Percentiles rank a stretch among this genome's conserved stretches.
Evolutionary conservation across 2,888 invertebrate genomes (phyloP).

Genomic region (Hipparchia sbordonii): DNA sequence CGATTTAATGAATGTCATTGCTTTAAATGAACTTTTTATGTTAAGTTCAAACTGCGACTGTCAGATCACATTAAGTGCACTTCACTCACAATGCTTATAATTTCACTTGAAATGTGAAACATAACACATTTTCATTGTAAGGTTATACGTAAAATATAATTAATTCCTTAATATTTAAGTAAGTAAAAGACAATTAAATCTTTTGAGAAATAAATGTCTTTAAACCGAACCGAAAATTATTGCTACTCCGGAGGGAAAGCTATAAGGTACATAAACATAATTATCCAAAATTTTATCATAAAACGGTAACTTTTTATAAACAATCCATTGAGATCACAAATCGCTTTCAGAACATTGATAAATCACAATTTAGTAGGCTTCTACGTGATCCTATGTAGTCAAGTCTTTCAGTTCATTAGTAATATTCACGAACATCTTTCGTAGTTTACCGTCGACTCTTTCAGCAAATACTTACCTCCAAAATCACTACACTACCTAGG

Average conservation of each 20-base stretch:
- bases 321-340: slow-evolving; percentile 71
- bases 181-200: slow-evolving; percentile 14
- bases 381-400: slow-evolving; percentile 46
- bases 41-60: slow-evolving; percentile 49
- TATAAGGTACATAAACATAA: slow-evolving; percentile 12
- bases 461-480: slow-evolving; percentile 22
- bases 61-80: slow-evolving; percentile 70
- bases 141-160: slow-evolving; percentile 27
- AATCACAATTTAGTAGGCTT: slow-evolving; percentile 72
- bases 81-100: slow-evolving; percentile 51
- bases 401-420: slow-evolving; percentile 22
- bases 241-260: slow-evolving; percentile 5
- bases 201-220: neutral
- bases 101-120: slow-evolving; percentile 25
- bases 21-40: slow-evolving; percentile 63
- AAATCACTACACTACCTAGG: slow-evolving; percentile 55
- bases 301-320: slow-evolving; percentile 49
- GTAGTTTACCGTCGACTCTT: slow-evolving; percentile 18
- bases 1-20: slow-evolving; percentile 72
- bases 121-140: slow-evolving; percentile 7
- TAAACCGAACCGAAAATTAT: neutral
- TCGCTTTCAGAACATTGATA: slow-evolving; percentile 58
- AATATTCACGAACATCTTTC: slow-evolving; percentile 24
- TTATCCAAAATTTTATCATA: slow-evolving; percentile 27
- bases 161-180: slow-evolving; percentile 19